phyloP scores from a whole-genome alignment of 2,888 invertebrate genomes.

The Limnephilus marmoratus region DNA sequence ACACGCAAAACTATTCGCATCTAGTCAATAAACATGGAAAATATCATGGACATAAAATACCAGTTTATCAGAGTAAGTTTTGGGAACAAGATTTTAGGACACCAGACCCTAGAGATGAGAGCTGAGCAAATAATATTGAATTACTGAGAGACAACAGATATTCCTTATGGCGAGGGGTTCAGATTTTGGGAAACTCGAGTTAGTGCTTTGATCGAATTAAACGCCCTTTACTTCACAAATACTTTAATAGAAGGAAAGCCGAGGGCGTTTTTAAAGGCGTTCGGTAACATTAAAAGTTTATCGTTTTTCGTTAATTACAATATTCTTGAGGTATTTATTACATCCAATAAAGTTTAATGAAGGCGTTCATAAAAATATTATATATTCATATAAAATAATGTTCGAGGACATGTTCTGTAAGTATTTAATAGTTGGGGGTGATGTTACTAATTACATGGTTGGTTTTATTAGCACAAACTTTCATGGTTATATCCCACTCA shows the following conservation, averaged over 20 bases:
- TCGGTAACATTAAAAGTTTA: not conserved
- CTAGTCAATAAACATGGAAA: not conserved
- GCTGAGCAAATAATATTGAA: slow-evolving; percentile 31
- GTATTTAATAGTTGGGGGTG: not conserved
- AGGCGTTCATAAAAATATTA: not conserved
- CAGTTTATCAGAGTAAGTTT: not conserved
- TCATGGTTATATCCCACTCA: not conserved
- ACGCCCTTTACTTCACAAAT: slow-evolving; percentile 1
- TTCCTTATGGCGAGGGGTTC: slow-evolving; percentile 22
- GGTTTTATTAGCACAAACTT: not conserved
- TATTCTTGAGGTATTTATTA: slow-evolving; percentile 2
- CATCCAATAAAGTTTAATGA: not conserved
- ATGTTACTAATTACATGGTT: not conserved
- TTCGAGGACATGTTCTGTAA: not conserved
- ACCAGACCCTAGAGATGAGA: slow-evolving; percentile 5
- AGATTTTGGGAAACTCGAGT: slow-evolving; percentile 23
- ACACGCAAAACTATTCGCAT: not conserved
- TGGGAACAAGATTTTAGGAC: not conserved
- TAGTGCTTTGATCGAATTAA: slow-evolving; percentile 23
- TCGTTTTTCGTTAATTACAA: slow-evolving; percentile 6
- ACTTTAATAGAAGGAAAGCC: slow-evolving; percentile 5
- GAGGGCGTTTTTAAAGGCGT: slow-evolving; percentile 2
- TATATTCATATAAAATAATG: not conserved
- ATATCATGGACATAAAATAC: not conserved
- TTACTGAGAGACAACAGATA: slow-evolving; percentile 24